These are phyloP conservation scores for Apamea epomidion DNA, from an alignment of 2,888 invertebrate species.

Conservation along the genomic window DNA sequence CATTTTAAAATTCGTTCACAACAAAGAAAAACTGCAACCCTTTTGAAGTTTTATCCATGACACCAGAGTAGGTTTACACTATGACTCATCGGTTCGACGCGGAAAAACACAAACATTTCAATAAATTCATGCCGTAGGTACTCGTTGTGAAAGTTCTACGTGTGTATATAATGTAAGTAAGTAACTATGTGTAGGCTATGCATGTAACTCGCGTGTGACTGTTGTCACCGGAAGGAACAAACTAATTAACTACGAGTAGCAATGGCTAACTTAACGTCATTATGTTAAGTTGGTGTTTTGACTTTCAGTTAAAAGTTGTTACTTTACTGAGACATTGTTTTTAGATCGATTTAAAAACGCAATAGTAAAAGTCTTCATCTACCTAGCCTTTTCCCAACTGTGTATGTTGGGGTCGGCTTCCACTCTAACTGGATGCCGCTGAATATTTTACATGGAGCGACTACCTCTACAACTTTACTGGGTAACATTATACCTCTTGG, in stretches of 20 bases:
- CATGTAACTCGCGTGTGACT: not conserved
- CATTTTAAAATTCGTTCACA: no score
- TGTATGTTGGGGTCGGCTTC: no score
- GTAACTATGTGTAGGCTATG: not conserved
- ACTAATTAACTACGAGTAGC: not conserved
- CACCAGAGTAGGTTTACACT: not conserved
- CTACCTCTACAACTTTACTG: no score
- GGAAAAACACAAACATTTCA: constrained; percentile 38
- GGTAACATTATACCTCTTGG: no score
- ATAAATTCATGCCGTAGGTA: constrained; percentile 14
- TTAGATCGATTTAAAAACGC: not conserved
- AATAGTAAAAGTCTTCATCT: no score
- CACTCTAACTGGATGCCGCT: no score
- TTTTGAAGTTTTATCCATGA: constrained; percentile 4
- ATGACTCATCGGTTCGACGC: constrained; percentile 16
- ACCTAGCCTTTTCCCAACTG: no score
- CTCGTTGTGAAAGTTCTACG: not conserved
- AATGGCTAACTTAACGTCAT: no score
- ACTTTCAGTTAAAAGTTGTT: no score
- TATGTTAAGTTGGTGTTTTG: no score
- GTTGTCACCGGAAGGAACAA: not conserved
- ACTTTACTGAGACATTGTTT: not conserved
- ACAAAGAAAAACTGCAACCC: not conserved
- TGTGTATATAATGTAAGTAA: no score
- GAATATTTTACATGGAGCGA: no score